Evolutionary conservation across 2,113 vertebrate genomes (phyloP).

Genomic region (Paramormyrops kingsleyae): DNA sequence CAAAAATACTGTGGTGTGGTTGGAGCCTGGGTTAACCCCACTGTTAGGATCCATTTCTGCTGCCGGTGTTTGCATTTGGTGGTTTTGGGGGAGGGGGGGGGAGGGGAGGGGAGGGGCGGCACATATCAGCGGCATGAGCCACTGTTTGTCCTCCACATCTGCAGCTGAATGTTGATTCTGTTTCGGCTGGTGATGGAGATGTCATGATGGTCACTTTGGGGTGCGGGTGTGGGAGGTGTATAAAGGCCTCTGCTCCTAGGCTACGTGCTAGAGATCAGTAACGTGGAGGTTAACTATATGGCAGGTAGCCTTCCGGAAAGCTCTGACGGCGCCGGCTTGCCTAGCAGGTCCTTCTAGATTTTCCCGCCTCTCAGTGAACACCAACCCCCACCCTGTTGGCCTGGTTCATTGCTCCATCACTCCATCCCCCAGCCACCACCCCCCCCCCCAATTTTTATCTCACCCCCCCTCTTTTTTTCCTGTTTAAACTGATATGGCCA

Average conservation of each 20-base stretch:
- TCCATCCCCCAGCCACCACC: neutral
- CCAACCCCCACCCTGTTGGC: neutral
- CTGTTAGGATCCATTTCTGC: neutral
- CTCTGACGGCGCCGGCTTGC: neutral
- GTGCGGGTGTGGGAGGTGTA: neutral
- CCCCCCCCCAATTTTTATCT: neutral
- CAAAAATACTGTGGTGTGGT: neutral
- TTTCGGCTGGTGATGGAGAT: neutral
- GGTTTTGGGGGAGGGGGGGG: neutral
- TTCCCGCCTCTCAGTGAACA: neutral
- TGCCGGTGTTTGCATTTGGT: neutral
- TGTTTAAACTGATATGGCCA: slow-evolving; percentile 1
- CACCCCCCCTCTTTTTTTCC: neutral
- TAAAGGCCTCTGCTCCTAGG: neutral
- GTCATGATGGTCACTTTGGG: neutral
- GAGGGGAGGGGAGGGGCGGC: neutral
- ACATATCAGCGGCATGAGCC: neutral
- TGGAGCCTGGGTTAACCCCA: neutral
- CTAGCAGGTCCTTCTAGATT: neutral
- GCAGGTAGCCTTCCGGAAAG: neutral
- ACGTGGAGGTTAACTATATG: neutral
- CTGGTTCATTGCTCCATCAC: neutral
- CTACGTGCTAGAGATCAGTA: neutral
- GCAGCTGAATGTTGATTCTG: neutral
- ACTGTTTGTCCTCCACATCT: neutral